These are phyloP conservation scores for Stenichneumon culpator DNA, from an alignment of 2,888 invertebrate genomes.

Conservation along the genomic window DNA sequence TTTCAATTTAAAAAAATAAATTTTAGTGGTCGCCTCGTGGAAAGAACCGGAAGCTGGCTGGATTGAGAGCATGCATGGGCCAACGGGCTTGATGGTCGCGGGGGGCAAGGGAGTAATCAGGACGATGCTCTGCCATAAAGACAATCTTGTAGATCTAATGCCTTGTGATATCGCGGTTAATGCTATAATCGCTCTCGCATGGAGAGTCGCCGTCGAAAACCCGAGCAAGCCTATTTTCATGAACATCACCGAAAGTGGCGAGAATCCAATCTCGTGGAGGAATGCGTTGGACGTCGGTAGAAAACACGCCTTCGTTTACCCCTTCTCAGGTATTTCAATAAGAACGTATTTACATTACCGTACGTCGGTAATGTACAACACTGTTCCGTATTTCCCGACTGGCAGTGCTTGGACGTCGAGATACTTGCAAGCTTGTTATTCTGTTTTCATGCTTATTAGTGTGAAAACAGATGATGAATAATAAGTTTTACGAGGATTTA, in stretches of 20 bases:
- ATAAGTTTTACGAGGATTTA: neutral
- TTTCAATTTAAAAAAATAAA: too few species aligned
- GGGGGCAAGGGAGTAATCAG: constrained; percentile 95
- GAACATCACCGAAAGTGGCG: constrained; percentile 92
- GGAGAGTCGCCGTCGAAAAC: constrained; percentile 86
- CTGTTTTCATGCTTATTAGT: neutral
- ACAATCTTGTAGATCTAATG: constrained; percentile 89
- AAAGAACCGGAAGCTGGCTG: constrained; percentile 94
- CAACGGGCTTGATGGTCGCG: constrained; percentile 93
- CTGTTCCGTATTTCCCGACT: neutral
- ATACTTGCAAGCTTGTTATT: neutral
- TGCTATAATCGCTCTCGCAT: constrained; percentile 91
- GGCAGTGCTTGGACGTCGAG: neutral
- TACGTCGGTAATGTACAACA: neutral
- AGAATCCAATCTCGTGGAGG: constrained; percentile 95
- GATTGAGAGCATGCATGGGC: constrained; percentile 96
- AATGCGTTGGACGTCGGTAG: constrained; percentile 90
- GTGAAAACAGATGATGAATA: too few species aligned
- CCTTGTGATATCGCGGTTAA: constrained; percentile 94
- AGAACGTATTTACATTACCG: neutral
- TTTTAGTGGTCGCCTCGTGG: constrained; percentile 91
- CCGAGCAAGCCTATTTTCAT: constrained; percentile 87
- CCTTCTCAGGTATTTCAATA: constrained; percentile 84
- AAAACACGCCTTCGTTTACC: constrained; percentile 87
- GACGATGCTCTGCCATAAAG: constrained; percentile 91